These are phyloP conservation scores for Nesidiocoris tenuis DNA, from an alignment of 2,888 invertebrate species.

Conservation along the genomic window DNA sequence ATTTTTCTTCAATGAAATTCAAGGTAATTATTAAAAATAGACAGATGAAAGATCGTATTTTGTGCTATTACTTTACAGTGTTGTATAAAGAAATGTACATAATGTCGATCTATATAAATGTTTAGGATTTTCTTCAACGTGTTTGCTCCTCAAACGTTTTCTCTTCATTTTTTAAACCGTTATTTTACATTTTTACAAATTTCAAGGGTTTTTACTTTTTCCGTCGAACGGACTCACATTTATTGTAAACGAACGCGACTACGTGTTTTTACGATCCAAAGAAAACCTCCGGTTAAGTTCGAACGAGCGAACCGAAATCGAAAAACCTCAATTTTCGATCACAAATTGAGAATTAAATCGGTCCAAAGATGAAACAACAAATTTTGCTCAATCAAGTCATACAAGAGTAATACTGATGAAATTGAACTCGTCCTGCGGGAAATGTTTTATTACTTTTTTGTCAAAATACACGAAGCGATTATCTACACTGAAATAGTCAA, in stretches of 20 bases:
- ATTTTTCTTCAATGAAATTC: slow-evolving; percentile 33
- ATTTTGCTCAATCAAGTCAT: slow-evolving; percentile 39
- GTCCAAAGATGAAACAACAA: slow-evolving; percentile 7
- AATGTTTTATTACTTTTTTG: background rate
- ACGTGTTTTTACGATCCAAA: no score
- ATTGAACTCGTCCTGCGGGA: slow-evolving; percentile 14
- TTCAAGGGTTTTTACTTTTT: slow-evolving; percentile 7
- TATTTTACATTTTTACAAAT: slow-evolving; percentile 38
- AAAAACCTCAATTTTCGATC: background rate
- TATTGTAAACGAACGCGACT: no score
- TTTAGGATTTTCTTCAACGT: slow-evolving; percentile 25
- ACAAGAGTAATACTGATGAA: slow-evolving; percentile 33
- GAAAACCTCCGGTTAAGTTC: no score
- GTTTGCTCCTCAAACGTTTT: slow-evolving; percentile 20
- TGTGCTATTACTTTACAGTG: slow-evolving; percentile 48
- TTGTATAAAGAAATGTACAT: slow-evolving; percentile 44
- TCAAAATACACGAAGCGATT: background rate
- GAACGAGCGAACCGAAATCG: background rate
- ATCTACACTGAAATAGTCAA: background rate
- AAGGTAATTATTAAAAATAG: slow-evolving; percentile 46
- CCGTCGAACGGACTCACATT: slow-evolving; percentile 24
- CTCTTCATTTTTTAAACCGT: slow-evolving; percentile 1
- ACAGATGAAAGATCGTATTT: slow-evolving; percentile 46
- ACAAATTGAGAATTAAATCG: no score
- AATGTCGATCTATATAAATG: slow-evolving; percentile 28